Evolutionary conservation across 2,113 vertebrate genomes (phyloP), one percentile per base, ranked within the genome.

Genomic region (Mus spicilegus): DNA sequence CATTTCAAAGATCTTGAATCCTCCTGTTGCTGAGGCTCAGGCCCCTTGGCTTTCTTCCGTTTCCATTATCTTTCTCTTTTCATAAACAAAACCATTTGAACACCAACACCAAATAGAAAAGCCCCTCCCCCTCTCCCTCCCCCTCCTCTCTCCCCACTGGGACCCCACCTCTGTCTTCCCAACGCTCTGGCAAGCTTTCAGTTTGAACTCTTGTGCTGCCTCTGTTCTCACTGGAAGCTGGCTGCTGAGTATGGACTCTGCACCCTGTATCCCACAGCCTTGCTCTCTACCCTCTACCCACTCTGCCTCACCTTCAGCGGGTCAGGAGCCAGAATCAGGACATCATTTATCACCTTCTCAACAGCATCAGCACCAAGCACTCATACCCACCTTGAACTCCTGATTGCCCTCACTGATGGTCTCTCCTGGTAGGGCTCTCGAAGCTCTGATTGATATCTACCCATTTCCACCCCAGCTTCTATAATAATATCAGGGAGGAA

Each of bases 61-160:
- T 22, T 89, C 87, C 26, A 30, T 28, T 33, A 2, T 49, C 39
- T 63, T 84, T 69, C 78, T 49, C 9, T 54, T 86, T 76, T 67
- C 24, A 76, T 26, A 93, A 49, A 88, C 49, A 76, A 84, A 80
- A 39, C 42, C 39, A 26, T 76, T 93, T 70, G 88, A 58, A 69
- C 2, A 72, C 63, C 42, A 26, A 51, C 20, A 73, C 10, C 14
- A 46, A 82, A 69, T 56, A 20, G 75, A 0, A 30, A 33, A 56
- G 54, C 72, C 67, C 65, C 39, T 36, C n/a, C 13, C 4, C 13
- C 26, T 17, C 42, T 42, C 42, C 42, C 42, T 42, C 42, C 72
- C 67, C 65, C 39, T 36, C n/a, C 13, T 3, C 11, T 42, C 26
- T 17, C 63, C 19, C 19, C 72, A 22, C n/a, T 69, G 58, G 56